phyloP scores from a whole-genome alignment of 2,113 vertebrate species.

The Taxidea taxus region DNA sequence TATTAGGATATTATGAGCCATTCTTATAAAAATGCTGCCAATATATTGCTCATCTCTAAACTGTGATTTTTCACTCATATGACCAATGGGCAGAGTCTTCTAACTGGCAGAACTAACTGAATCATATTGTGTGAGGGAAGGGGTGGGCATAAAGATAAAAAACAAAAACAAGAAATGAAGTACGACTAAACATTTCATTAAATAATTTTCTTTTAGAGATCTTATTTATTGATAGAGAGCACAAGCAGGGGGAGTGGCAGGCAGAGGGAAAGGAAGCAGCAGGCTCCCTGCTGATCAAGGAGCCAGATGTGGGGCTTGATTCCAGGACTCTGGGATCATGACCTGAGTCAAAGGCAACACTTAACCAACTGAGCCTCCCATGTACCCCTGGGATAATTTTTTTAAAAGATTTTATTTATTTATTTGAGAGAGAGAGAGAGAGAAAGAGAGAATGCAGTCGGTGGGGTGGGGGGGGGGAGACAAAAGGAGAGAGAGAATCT shows the following conservation, averaged over 20 bases:
- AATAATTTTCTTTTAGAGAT: not conserved
- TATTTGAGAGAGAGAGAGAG: not conserved
- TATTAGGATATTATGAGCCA: not conserved
- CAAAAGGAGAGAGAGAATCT: not conserved
- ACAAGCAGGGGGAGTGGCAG: not conserved
- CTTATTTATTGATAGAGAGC: not conserved
- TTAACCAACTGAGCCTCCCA: not conserved
- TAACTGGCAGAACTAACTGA: not conserved
- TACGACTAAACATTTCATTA: not conserved
- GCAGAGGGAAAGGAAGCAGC: not conserved
- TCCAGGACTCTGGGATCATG: not conserved
- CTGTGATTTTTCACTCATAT: not conserved
- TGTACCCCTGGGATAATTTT: not conserved
- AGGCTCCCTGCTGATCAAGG: not conserved
- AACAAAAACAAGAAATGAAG: not conserved
- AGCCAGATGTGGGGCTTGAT: not conserved
- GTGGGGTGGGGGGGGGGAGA: no score
- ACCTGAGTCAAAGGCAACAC: not conserved
- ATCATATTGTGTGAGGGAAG: not conserved
- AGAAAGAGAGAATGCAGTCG: no score
- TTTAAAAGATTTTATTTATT: not conserved
- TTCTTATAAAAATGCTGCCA: not conserved
- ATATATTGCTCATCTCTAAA: not conserved
- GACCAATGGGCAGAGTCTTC: not conserved
- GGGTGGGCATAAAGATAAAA: not conserved